Percentiles rank a stretch among this genome's conserved stretches.
Conservation (phyloP, 2,797 vertebrate genomes). For the Pitangus sulphuratus region DNA sequence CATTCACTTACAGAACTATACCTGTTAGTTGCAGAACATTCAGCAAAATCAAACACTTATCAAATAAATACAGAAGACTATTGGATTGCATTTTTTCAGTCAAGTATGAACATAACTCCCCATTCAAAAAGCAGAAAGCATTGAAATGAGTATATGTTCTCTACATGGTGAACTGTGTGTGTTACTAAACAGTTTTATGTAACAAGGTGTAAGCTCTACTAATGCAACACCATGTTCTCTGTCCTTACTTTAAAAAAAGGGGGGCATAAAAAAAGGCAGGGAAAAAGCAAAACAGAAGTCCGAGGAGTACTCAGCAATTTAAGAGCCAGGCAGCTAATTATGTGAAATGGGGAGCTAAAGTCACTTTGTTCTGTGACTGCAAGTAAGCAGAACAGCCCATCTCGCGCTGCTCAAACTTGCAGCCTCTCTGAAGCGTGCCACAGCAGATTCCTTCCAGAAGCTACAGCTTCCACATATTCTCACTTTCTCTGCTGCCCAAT, state of each 20-base stretch:
- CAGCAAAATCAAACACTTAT: not conserved
- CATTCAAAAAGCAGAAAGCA: not conserved
- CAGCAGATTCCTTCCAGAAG: slow-evolving; percentile 1
- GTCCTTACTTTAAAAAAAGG: not conserved
- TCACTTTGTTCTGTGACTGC: not conserved
- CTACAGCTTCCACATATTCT: not conserved
- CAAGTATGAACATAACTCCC: not conserved
- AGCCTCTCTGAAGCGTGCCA: not conserved
- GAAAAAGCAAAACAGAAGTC: not conserved
- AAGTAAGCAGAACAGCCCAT: not conserved
- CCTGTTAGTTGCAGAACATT: not conserved
- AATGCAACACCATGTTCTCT: not conserved
- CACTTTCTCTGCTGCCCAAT: not conserved
- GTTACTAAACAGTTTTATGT: not conserved
- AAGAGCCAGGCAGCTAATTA: not conserved
- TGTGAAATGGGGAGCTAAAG: not conserved
- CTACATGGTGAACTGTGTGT: not conserved
- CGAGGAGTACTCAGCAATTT: not conserved
- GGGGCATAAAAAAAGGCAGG: not conserved
- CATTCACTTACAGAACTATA: not conserved
- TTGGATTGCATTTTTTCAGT: not conserved
- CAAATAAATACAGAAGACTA: not conserved
- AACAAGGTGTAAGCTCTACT: not conserved
- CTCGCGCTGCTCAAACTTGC: not conserved
- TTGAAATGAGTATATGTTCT: not conserved